phyloP scores from a whole-genome alignment of 2,888 invertebrate genomes.

The Eristalinus aeneus region DNA sequence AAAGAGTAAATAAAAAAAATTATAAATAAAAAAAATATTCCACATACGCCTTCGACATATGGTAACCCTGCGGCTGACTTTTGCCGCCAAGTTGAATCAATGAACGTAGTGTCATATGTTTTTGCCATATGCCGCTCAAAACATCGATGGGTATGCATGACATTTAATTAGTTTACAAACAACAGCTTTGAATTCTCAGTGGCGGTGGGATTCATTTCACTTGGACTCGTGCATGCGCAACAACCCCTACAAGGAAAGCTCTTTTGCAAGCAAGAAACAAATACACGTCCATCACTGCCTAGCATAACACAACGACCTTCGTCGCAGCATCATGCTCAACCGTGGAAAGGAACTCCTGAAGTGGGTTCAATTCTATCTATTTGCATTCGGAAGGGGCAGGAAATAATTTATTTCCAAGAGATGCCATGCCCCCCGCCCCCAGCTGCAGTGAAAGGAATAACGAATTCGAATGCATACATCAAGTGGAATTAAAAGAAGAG shows the following conservation, averaged over 20 bases:
- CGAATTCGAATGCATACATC: conserved; percentile 22
- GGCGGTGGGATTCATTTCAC: neutral
- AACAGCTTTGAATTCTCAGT: neutral
- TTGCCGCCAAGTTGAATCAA: neutral
- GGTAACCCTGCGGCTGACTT: neutral
- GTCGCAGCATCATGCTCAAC: neutral
- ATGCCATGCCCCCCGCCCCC: neutral
- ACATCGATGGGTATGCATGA: neutral
- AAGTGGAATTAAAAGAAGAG: neutral
- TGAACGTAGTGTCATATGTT: neutral
- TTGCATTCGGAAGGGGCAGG: neutral
- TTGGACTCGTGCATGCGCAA: neutral
- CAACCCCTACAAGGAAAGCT: neutral
- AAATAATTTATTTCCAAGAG: conserved; percentile 25
- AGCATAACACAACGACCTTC: conserved; percentile 11
- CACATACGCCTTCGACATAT: too few species aligned
- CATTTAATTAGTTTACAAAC: neutral
- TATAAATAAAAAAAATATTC: too few species aligned
- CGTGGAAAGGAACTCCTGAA: conserved; percentile 2
- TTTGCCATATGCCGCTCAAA: neutral
- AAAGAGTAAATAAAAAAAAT: too few species aligned
- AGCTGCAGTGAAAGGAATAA: neutral
- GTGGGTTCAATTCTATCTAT: conserved; percentile 33
- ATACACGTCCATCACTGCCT: neutral
- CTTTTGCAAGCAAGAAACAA: neutral